These are phyloP conservation scores for Pollachius pollachius DNA, from an alignment of 2,113 vertebrate species.

Conservation along the genomic window DNA sequence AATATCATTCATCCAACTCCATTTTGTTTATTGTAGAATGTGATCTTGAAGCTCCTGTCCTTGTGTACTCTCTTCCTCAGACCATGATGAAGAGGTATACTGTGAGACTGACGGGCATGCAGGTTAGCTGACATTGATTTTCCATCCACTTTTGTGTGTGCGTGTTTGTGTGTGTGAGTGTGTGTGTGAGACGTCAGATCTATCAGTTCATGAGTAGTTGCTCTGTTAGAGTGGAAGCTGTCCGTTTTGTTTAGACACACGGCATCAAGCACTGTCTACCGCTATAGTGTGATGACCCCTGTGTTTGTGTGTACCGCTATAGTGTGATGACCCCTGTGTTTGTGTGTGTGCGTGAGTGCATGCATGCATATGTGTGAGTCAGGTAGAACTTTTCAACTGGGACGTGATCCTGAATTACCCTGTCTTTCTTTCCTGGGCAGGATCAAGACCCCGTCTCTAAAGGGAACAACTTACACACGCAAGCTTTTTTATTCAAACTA, in stretches of 20 bases:
- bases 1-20: too few species aligned
- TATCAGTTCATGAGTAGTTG: too few species aligned
- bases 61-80: too few species aligned
- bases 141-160: conserved; percentile 1
- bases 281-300: too few species aligned
- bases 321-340: neutral
- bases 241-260: conserved; percentile 29
- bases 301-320: conserved; percentile 4
- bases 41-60: too few species aligned
- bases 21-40: too few species aligned
- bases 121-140: too few species aligned
- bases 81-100: too few species aligned
- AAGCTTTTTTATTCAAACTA: too few species aligned
- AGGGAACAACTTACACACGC: too few species aligned
- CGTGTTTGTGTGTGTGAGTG: conserved; percentile 9
- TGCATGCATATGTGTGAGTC: neutral
- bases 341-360: neutral
- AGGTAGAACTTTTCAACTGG: neutral
- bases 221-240: conserved; percentile 24
- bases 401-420: conserved; percentile 23
- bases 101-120: too few species aligned
- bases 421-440: conserved; percentile 4
- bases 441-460: neutral
- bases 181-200: neutral
- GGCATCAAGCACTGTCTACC: conserved; percentile 20